Evolutionary conservation across 1,140 invertebrate species (phyloP), one percentile per base, ranked within the genome.

Genomic region (Eciton burchellii): DNA sequence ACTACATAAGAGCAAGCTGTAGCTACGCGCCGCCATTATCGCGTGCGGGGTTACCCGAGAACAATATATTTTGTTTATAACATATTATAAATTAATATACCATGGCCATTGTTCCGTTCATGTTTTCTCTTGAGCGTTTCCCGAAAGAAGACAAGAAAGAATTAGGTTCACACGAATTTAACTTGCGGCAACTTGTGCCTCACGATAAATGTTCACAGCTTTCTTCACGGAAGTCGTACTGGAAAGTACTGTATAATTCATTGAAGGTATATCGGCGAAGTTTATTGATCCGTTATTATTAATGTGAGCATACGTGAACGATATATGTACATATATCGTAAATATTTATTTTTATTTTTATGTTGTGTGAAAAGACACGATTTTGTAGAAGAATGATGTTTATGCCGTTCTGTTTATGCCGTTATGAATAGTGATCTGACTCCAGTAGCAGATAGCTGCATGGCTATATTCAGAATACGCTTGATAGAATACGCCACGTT

Each of bases 71-170:
- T n/a, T n/a, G n/a, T n/a, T n/a, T n/a, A n/a, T n/a, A n/a, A n/a
- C n/a, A n/a, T n/a, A n/a, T n/a, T n/a, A n/a, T 8, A 19, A 8
- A 45, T 57, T 71, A 14, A 83, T 89, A 91, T 72, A 93, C 92
- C 92, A 93, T 92, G 24, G 91, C 88, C 89, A 92, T 91, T 65
- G 90, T 91, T 72, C 92, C 92, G 87, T 93, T 93, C 92, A 93
- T 93, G 77, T 16, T 89, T 62, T 66, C 47, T 52, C 62, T 47
- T 43, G 19, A 35, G n/a, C 35, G 68, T 54, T n/a, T n/a, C n/a
- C n/a, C 21, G 41, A 35, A 35, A 57, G 60, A 52, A 5, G 52
- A 14, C 35, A 6, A 35, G 35, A 6, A 35, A 6, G 35, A 11
- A 45, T 43, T 35, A 14, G 43, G 4, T 49, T 52, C 19, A 52